Evolutionary conservation across 1,140 invertebrate species (phyloP).

Genomic region (Drosophila guanche): DNA sequence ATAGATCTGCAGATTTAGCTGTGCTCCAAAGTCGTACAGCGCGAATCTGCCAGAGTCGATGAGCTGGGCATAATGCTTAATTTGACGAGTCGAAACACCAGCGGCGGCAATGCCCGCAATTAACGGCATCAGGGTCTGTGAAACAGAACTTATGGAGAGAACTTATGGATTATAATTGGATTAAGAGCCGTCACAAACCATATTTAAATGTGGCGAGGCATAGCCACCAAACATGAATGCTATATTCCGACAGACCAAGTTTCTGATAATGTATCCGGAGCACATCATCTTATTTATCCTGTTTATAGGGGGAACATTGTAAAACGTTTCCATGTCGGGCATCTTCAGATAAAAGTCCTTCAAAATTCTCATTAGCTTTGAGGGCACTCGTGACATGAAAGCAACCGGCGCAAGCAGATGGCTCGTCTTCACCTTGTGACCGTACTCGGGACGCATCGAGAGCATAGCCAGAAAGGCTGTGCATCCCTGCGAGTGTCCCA

Average conservation of each 20-base stretch:
- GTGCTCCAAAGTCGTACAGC: not conserved
- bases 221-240: not conserved
- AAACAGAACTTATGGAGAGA: too few species aligned
- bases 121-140: not conserved
- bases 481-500: slow-evolving; percentile 31
- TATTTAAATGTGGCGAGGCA: not conserved
- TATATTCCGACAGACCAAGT: not conserved
- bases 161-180: too few species aligned
- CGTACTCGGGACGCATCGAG: slow-evolving; percentile 18
- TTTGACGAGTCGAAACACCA: not conserved
- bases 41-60: not conserved
- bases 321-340: not conserved
- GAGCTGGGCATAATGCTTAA: not conserved
- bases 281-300: too few species aligned
- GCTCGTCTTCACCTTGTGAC: not conserved
- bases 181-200: not conserved
- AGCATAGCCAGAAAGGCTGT: slow-evolving; percentile 14
- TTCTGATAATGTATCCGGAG: too few species aligned
- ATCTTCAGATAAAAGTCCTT: not conserved
- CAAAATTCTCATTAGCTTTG: not conserved
- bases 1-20: not conserved
- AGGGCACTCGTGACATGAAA: not conserved
- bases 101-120: not conserved
- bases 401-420: slow-evolving; percentile 1
- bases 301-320: not conserved